Conservation (phyloP, 2,888 invertebrate species). For the Himalopsyche kuldschensis region DNA sequence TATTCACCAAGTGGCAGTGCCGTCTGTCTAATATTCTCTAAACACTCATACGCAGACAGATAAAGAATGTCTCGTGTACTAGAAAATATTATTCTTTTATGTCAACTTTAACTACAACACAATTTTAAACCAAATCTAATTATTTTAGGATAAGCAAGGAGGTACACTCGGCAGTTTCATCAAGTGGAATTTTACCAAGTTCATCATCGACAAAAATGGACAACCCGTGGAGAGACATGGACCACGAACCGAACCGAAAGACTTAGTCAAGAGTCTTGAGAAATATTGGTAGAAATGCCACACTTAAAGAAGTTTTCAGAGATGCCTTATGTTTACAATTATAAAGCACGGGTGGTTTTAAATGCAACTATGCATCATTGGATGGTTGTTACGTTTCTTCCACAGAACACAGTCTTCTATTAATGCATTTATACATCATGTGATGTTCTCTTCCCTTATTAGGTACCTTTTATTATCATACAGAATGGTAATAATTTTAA, state of each 20-base stretch:
- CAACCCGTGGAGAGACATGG: conserved; percentile 68
- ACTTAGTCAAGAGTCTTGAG: conserved; percentile 58
- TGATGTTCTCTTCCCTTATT: neutral
- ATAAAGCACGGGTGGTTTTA: neutral
- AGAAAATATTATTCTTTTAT: too few relatives aligned
- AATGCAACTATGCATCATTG: neutral
- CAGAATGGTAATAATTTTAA: neutral
- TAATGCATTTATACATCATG: neutral
- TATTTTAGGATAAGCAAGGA: conserved; percentile 55
- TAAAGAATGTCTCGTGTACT: too few relatives aligned
- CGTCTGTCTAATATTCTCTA: too few relatives aligned
- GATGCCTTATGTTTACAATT: neutral
- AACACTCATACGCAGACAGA: too few relatives aligned
- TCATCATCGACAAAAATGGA: conserved; percentile 74
- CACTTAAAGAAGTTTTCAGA: neutral
- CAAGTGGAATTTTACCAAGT: conserved; percentile 88
- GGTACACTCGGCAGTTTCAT: conserved; percentile 66
- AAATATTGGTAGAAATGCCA: conserved; percentile 55
- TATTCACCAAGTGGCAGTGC: too few relatives aligned
- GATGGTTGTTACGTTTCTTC: neutral
- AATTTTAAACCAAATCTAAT: neutral
- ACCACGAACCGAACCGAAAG: conserved; percentile 61
- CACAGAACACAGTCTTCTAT: neutral
- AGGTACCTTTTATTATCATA: neutral
- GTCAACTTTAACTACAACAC: too few relatives aligned